These are phyloP conservation scores for Saturnia pavonia DNA, from an alignment of 2,888 invertebrate species.

Conservation along the genomic window DNA sequence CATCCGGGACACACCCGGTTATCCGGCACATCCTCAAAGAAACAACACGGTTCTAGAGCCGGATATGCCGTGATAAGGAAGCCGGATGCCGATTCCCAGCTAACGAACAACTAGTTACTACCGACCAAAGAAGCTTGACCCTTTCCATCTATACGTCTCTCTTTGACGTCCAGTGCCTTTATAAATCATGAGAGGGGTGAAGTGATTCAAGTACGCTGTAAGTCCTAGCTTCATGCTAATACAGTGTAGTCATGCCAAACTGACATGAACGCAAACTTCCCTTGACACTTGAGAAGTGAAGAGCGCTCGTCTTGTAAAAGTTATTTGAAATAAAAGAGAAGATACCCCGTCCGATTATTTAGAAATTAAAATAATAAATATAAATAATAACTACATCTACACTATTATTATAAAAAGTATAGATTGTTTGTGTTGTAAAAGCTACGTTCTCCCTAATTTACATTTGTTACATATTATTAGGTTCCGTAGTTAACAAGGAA, in stretches of 20 bases:
- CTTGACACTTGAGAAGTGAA: conserved; percentile 53
- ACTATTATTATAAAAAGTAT: no score
- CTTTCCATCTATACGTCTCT: conserved; percentile 16
- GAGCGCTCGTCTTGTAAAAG: conserved; percentile 42
- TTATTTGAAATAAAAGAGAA: conserved; percentile 31
- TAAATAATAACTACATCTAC: no score
- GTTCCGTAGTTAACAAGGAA: no score
- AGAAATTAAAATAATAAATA: no score
- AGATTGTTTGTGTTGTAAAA: no score
- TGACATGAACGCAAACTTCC: conserved; percentile 61
- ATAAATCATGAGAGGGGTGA: conserved; percentile 22
- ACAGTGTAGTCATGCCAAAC: conserved; percentile 49
- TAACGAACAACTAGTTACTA: conserved; percentile 67
- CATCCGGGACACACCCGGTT: conserved; percentile 33
- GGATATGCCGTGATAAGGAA: conserved; percentile 69
- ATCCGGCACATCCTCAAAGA: conserved; percentile 62
- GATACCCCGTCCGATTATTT: not conserved
- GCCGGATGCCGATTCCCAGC: conserved; percentile 64
- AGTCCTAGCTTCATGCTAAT: conserved; percentile 52
- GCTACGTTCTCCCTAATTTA: no score
- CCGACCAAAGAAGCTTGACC: conserved; percentile 46
- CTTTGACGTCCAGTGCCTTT: not conserved
- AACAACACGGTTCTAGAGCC: conserved; percentile 61
- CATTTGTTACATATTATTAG: no score
- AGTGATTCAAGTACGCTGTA: conserved; percentile 40